Percentiles rank a stretch among this genome's conserved stretches.
Conservation (phyloP, 2,888 invertebrate genomes). For the Horisme vitalbata region DNA sequence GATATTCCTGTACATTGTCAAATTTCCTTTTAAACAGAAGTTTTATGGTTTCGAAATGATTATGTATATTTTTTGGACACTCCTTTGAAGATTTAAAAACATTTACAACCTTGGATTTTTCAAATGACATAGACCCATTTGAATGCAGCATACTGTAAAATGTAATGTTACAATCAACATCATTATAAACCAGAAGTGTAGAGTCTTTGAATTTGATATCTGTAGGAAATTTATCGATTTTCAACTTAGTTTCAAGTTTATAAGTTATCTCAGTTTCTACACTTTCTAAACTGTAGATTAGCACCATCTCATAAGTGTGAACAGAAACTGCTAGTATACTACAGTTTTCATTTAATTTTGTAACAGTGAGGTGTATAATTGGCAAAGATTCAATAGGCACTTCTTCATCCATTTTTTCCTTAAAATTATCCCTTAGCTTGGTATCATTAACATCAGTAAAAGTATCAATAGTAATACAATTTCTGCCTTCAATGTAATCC, state of each 20-base stretch:
- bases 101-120: slow-evolving; percentile 42
- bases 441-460: slow-evolving; percentile 58
- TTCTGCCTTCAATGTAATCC: slow-evolving; percentile 85
- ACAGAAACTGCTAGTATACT: slow-evolving; percentile 79
- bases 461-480: slow-evolving; percentile 76
- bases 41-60: slow-evolving; percentile 66
- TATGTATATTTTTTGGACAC: slow-evolving; percentile 29
- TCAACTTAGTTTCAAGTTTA: slow-evolving; percentile 58
- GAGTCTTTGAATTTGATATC: slow-evolving; percentile 57
- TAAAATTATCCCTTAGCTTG: slow-evolving; percentile 68
- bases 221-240: slow-evolving; percentile 66
- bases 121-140: slow-evolving; percentile 44
- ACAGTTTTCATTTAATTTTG: slow-evolving; percentile 49
- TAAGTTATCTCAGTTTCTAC: slow-evolving; percentile 50
- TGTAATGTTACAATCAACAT: slow-evolving; percentile 50
- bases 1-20: slow-evolving; percentile 91
- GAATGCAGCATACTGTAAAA: slow-evolving; percentile 52
- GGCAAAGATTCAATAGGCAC: slow-evolving; percentile 81
- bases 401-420: slow-evolving; percentile 77
- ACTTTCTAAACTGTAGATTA: slow-evolving; percentile 68
- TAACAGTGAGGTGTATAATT: slow-evolving; percentile 68
- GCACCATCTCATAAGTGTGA: slow-evolving; percentile 70
- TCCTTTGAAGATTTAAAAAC: slow-evolving; percentile 47
- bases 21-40: slow-evolving; percentile 89
- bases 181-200: slow-evolving; percentile 67